Base-by-base conservation (phyloP, 2,888 invertebrate genomes). In the Heliothis peltigera region DNA sequence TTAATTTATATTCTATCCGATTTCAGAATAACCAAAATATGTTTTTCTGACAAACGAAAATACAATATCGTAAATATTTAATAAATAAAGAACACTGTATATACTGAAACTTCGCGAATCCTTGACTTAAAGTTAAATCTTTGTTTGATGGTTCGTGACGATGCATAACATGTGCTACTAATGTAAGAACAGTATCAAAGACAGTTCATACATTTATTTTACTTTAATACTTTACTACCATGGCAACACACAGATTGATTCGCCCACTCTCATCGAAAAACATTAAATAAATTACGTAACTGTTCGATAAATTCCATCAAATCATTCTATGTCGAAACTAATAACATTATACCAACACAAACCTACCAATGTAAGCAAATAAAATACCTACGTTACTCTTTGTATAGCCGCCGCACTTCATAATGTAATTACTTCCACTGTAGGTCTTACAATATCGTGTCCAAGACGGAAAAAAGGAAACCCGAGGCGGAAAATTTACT, bases 401-500 rank as follows among this genome's bases (percentile, higher is more conserved):
- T 70, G 48, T 61, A 70, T 66, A 70, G 55, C 48, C 19, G 60
- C 59, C 60, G 61, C 58, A 65, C 68, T 75, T 68, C 68, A 77
- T 66, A 74, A 71, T 66, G 64, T 74, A 74, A 74, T 78, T 73
- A 71, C 78, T 70, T 69, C 56, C 54, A 66, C 65, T 58, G 61
- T 64, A 70, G 58, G 66, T 59, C 56, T 57, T 61, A 72, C 67
- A 75, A 65, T 70, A 77, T 68, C 59, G 70, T 71, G 70, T 70
- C 70, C 69, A 68, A 72, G 70, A 62, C 47, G 55, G 60, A 59
- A 76, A 79, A 72, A 79, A 68, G 39, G 69, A 74, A 73, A 43
- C 56, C 51, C 18, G 60, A 42, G 70, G 63, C 71, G 75, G 80
- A 75, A 79, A 80, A 81, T 82, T 76, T 81, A 71, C 80, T 82